These are phyloP conservation scores for Hypsibius dujardini DNA, from an alignment of 1,140 invertebrate genomes.

Conservation along the genomic window DNA sequence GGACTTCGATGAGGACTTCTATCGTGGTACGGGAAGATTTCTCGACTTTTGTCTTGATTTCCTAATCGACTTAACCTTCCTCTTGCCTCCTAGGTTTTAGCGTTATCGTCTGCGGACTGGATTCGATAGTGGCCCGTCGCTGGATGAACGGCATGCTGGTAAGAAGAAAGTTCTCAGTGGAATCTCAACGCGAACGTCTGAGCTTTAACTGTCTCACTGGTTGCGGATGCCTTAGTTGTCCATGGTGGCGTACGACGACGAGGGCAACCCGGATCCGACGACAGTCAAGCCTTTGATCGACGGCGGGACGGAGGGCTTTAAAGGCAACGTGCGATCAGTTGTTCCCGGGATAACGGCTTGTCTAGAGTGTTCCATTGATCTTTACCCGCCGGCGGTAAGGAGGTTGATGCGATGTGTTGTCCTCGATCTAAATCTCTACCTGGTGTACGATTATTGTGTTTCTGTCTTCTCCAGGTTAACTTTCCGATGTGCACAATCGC, in stretches of 20 bases:
- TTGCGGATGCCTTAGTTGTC: slow-evolving; percentile 40
- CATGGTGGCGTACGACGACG: slow-evolving; percentile 63
- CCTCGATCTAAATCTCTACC: slow-evolving; percentile 9
- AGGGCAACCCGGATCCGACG: slow-evolving; percentile 53
- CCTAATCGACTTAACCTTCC: not conserved
- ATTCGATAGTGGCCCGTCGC: slow-evolving; percentile 78
- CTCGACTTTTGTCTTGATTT: slow-evolving; percentile 15
- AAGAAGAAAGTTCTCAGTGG: slow-evolving; percentile 24
- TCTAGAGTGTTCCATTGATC: slow-evolving; percentile 87
- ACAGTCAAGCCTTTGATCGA: slow-evolving; percentile 84
- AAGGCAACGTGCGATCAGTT: slow-evolving; percentile 88
- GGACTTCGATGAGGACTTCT: slow-evolving; percentile 78
- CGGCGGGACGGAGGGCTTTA: slow-evolving; percentile 91
- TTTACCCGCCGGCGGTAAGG: slow-evolving; percentile 77
- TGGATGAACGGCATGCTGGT: slow-evolving; percentile 97
- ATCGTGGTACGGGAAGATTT: slow-evolving; percentile 40
- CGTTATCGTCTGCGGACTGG: slow-evolving; percentile 85
- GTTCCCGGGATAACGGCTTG: slow-evolving; percentile 81
- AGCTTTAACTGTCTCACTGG: not conserved
- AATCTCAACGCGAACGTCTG: slow-evolving; percentile 18
- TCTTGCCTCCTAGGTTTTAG: slow-evolving; percentile 49
- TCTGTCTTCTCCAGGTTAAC: slow-evolving; percentile 46
- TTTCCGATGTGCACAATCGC: slow-evolving; percentile 97
- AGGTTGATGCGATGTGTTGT: too few relatives aligned
- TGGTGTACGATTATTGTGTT: slow-evolving; percentile 1